Conservation (phyloP, 2,113 vertebrate genomes). For the Sporophila hypoxantha region DNA sequence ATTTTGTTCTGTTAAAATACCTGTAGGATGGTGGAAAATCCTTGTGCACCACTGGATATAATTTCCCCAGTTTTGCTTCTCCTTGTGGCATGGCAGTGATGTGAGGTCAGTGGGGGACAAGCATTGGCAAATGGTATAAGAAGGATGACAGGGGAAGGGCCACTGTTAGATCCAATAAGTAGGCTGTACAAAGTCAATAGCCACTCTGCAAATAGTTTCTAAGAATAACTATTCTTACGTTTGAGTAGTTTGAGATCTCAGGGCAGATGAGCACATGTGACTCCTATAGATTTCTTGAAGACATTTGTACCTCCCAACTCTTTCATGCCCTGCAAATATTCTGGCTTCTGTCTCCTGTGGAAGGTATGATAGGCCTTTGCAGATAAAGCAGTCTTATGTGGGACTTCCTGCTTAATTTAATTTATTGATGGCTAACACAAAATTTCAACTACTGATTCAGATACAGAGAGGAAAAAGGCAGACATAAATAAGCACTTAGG, state of each 20-base stretch:
- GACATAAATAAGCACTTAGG: neutral
- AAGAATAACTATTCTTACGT: neutral
- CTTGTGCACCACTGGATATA: neutral
- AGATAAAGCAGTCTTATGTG: neutral
- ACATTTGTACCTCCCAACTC: neutral
- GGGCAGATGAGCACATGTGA: neutral
- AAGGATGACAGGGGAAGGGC: neutral
- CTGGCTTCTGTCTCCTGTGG: neutral
- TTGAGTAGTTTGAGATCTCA: neutral
- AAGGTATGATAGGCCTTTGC: neutral
- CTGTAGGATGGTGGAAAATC: neutral
- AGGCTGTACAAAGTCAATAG: neutral
- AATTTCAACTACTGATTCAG: neutral
- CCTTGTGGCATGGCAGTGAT: neutral
- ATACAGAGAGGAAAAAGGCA: neutral
- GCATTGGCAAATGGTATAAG: neutral
- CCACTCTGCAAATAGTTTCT: neutral
- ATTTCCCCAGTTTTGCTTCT: neutral
- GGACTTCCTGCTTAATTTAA: neutral
- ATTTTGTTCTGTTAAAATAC: neutral
- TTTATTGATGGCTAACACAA: neutral
- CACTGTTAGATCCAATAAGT: neutral
- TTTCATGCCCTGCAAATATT: neutral
- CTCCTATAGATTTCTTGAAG: neutral
- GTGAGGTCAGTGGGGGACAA: neutral